Evolutionary conservation across 2,888 invertebrate genomes (phyloP), one percentile per base, ranked within the genome.

Genomic region (Geophilus truncorum): DNA sequence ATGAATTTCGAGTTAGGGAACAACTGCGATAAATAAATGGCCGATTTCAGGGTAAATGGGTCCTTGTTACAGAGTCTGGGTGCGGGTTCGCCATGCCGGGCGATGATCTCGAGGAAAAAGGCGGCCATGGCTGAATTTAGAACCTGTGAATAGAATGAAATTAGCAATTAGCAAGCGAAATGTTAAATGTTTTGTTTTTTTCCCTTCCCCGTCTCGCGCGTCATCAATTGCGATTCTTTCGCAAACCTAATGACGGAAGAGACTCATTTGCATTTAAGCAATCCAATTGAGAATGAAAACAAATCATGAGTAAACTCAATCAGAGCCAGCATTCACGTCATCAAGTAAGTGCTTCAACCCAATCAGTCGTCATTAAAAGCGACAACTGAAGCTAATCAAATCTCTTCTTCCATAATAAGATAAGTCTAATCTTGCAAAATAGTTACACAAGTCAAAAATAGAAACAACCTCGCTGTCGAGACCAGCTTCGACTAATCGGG

Each of bases 1-100:
- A 99, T 90, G 89, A 97, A 99, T 89, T 98, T 98, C 81, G 97
- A 94, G 87, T 97, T 96, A 76, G 99, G 98, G 89, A 99, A 99
- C 82, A 99, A 90, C 86, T 95, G 94, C 83, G 94, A 91, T 85
- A 99, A 93, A 88, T 96, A 98, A 80, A 93, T 92, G 86, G 97
- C 97, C 91, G 97, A 97, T 89, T 98, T 98, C 84, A 99, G 91
- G 81, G 97, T 97, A 84, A 99, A 92, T 79, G 99, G 99, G 89
- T 99, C 99, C 89, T 99, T 99, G 90, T 99, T 99, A 90, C 99
- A 99, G 83, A 98, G 91, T 79, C 97, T 90, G 82, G 94, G 92
- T 80, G 98, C 98, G 32, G 96, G 93, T 85, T 96, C 96, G 70
- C 98, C 98, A 89, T 99, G 98, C 84, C 94, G 93, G 82, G 95